Evolutionary conservation across 37 sponge, comb jelly and placozoan species (phyloP).

Genomic region (Halichondria panicea): DNA sequence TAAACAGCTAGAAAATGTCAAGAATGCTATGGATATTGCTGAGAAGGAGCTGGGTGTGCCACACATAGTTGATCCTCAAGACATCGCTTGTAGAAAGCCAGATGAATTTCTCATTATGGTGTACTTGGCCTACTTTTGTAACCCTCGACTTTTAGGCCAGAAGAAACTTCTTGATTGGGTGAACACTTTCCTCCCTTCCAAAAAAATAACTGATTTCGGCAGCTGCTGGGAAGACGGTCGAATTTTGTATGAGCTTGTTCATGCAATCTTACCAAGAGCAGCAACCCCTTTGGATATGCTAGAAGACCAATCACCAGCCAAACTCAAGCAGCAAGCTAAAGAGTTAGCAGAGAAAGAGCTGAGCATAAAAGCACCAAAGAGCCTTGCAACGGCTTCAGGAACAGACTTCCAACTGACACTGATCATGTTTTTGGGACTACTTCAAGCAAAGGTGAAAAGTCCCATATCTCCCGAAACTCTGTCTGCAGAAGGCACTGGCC

Average conservation of each 20-base stretch:
- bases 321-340: no score
- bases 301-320: no score
- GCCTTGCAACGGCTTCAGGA: no score
- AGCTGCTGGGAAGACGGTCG: constrained; percentile 71
- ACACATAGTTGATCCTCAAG: constrained; percentile 44
- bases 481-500: constrained; percentile 17
- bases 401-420: no score
- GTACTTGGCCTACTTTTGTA: constrained; percentile 80
- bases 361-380: no score
- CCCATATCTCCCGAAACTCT: not conserved
- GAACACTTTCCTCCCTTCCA: constrained; percentile 43
- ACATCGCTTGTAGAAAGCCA: constrained; percentile 44
- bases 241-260: constrained; percentile 61
- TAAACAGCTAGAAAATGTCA: constrained; percentile 47
- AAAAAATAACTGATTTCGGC: constrained; percentile 57
- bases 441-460: no score
- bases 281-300: no score
- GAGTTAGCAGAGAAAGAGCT: no score
- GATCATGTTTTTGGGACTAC: no score
- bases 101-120: constrained; percentile 80
- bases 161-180: constrained; percentile 65
- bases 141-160: constrained; percentile 52
- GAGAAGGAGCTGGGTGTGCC: constrained; percentile 62
- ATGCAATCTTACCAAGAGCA: constrained; percentile 37
- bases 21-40: constrained; percentile 69